Percentiles rank a stretch among this genome's conserved stretches.
Evolutionary conservation across 2,113 vertebrate species (phyloP).

Genomic region (Podarcis raffonei): DNA sequence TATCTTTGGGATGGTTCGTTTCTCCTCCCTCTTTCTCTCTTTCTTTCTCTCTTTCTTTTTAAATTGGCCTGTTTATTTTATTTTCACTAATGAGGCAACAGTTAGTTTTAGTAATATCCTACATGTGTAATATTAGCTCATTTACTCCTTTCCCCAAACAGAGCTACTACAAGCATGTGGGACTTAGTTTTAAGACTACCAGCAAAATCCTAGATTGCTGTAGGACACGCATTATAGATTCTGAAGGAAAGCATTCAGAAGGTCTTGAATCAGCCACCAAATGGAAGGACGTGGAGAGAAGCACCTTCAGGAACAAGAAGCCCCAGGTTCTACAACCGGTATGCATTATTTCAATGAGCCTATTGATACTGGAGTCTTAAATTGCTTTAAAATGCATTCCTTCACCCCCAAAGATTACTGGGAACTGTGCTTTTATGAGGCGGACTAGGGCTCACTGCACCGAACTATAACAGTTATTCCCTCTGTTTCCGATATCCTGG

Average conservation of each 20-base stretch:
- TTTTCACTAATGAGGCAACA: conserved; percentile 26
- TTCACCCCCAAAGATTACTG: no score
- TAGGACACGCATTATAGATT: background rate
- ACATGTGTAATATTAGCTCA: background rate
- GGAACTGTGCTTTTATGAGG: no score
- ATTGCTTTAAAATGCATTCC: no score
- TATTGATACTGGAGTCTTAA: no score
- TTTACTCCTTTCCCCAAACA: background rate
- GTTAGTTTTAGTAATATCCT: background rate
- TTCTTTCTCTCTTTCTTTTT: conserved; percentile 13
- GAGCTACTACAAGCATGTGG: background rate
- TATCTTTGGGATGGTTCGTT: conserved; percentile 52
- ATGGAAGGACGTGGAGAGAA: background rate
- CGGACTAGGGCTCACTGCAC: no score
- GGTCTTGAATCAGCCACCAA: background rate
- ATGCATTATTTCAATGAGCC: no score
- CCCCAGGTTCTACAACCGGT: background rate
- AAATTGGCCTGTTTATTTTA: conserved; percentile 52
- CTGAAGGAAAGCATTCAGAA: background rate
- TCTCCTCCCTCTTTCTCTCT: conserved; percentile 33
- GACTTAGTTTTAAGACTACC: background rate
- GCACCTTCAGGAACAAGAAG: background rate
- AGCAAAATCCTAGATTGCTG: background rate
- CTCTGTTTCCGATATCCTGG: no score
- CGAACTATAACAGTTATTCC: no score